Evolutionary conservation across 2,113 vertebrate species (phyloP).

Genomic region (Stigmatopora argus): DNA sequence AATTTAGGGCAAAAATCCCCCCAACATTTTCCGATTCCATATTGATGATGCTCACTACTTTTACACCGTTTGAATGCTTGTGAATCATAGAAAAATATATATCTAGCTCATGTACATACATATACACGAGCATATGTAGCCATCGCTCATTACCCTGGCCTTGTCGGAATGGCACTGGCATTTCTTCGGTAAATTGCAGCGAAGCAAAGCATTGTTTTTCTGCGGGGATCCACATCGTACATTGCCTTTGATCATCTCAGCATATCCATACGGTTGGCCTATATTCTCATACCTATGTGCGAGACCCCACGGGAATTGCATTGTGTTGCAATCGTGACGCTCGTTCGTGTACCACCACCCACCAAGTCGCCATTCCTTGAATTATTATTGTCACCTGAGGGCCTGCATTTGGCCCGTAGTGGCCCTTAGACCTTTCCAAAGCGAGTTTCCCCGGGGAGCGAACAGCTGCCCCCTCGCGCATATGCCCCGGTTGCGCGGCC

Average conservation of each 20-base stretch:
- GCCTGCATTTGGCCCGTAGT: constrained; percentile 22
- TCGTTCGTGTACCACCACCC: constrained; percentile 6
- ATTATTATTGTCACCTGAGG: constrained; percentile 50
- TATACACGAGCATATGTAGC: too few species aligned
- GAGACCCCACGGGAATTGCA: constrained; percentile 49
- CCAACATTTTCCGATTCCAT: too few species aligned
- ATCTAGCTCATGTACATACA: too few species aligned
- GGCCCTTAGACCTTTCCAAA: constrained; percentile 35
- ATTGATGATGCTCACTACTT: too few species aligned
- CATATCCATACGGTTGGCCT: constrained; percentile 54
- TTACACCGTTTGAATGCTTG: too few species aligned
- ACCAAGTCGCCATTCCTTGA: constrained; percentile 19
- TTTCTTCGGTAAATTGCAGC: constrained; percentile 21
- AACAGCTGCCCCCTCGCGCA: constrained; percentile 4
- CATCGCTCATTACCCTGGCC: constrained; percentile 16
- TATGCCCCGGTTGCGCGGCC: constrained; percentile 18
- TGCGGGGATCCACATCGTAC: constrained; percentile 32
- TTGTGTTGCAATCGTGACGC: constrained; percentile 36
- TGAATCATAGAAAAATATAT: too few species aligned
- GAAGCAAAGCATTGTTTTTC: constrained; percentile 33
- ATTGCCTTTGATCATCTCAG: constrained; percentile 37
- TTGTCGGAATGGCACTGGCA: constrained; percentile 29
- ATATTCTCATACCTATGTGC: constrained; percentile 39
- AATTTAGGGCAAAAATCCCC: too few species aligned
- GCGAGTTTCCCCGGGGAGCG: constrained; percentile 10